These are phyloP conservation scores for Myiopsitta monachus DNA, from an alignment of 2,113 vertebrate genomes.

Conservation along the genomic window DNA sequence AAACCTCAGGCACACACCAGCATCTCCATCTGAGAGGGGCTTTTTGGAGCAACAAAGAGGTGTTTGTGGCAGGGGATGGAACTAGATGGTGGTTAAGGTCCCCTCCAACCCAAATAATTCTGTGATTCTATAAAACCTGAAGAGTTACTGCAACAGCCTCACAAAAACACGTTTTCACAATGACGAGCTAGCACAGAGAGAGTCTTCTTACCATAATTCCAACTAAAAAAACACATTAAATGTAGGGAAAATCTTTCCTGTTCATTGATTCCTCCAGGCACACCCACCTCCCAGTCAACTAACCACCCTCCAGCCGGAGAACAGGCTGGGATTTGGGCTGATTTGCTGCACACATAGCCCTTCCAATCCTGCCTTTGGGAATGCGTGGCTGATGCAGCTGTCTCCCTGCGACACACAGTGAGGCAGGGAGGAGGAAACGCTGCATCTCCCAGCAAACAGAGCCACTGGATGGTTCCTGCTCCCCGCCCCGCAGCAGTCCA, in stretches of 20 bases:
- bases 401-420: no score
- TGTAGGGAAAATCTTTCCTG: neutral
- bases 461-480: neutral
- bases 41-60: neutral
- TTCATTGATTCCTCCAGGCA: neutral
- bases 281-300: neutral
- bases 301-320: neutral
- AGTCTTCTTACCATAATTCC: neutral
- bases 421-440: neutral
- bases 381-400: neutral
- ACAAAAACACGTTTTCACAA: accelerated
- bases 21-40: neutral
- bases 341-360: neutral
- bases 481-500: neutral
- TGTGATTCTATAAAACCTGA: neutral
- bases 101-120: neutral
- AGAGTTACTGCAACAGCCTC: neutral
- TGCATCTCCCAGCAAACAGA: neutral
- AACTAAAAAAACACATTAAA: neutral
- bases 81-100: neutral
- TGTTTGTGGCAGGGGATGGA: neutral
- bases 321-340: neutral
- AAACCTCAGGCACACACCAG: neutral
- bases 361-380: neutral
- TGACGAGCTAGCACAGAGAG: neutral